These are phyloP conservation scores for Actinia tenebrosa DNA, from an alignment of 64 coral and sea anemone genomes.

Conservation along the genomic window DNA sequence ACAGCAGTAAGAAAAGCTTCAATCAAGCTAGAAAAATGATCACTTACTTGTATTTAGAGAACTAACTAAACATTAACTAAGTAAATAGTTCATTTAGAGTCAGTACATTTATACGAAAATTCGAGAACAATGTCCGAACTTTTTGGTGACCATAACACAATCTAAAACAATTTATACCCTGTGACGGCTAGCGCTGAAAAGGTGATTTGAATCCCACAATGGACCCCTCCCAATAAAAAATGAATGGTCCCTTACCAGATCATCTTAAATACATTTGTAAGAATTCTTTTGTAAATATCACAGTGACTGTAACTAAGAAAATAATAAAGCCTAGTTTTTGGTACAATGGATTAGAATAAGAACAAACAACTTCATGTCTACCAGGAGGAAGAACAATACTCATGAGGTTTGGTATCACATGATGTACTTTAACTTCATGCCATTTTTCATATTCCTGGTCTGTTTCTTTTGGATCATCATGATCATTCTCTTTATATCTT, in stretches of 20 bases:
- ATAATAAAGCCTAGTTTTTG: slow-evolving; percentile 70
- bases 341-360: slow-evolving; percentile 70
- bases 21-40: no score
- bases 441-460: slow-evolving; percentile 33
- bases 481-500: background rate
- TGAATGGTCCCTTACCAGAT: background rate
- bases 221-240: no score
- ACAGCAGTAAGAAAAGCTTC: no score
- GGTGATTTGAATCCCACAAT: no score
- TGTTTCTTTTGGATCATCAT: background rate
- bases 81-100: no score
- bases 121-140: no score
- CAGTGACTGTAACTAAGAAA: slow-evolving; percentile 33
- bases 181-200: no score
- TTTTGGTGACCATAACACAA: no score
- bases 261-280: background rate
- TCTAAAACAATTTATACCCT: no score
- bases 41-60: no score
- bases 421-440: slow-evolving; percentile 39
- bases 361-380: slow-evolving; percentile 54
- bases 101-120: no score
- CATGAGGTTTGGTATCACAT: slow-evolving; percentile 76
- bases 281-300: slow-evolving; percentile 17
- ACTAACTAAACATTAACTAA: no score
- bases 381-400: slow-evolving; percentile 67